Evolutionary conservation across 1,140 invertebrate species (phyloP), one percentile per base, ranked within the genome.

Genomic region (Prorops nasuta): DNA sequence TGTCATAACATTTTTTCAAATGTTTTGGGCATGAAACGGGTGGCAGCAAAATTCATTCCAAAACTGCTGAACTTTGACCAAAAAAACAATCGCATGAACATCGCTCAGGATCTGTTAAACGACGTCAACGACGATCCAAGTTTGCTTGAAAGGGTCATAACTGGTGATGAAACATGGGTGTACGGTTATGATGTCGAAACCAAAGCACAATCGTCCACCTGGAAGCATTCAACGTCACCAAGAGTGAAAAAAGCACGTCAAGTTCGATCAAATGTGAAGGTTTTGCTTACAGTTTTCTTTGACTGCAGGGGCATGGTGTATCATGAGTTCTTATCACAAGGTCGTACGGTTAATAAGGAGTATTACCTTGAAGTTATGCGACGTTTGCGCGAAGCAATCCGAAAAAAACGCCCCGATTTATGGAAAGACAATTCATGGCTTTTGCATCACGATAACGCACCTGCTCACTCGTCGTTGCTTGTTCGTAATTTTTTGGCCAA

Each of bases 21-120:
- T n/a, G n/a, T n/a, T n/a, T n/a, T n/a, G n/a, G n/a, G n/a, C n/a
- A n/a, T n/a, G n/a, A n/a, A n/a, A n/a, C n/a, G n/a, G n/a, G n/a
- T n/a, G n/a, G n/a, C n/a, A n/a, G n/a, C 21, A 21, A 22, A 41
- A 41, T 21, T 41, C 39, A 20, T 41, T 41, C 39, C 39, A 41
- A 41, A 41, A 41, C 10, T 41, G n/a, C n/a, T n/a, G n/a, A 49
- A 50, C 37, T 39, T 49, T 20, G 41, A 54, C 12, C 44, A 49
- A 49, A 54, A 54, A 36, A 16, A 53, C 17, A 32, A 20, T 45
- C 61, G 59, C 49, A 58, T 62, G 51, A 49, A 32, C 34, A 31
- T 64, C 39, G 52, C 51, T 55, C 32, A 66, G 20, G 59, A 67
- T 35, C n/a, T 51, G 50, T 40, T 66, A 40, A 56, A 67, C 9